Base-by-base conservation (phyloP, 2,888 invertebrate genomes). In the Pediacus dermestoides region DNA sequence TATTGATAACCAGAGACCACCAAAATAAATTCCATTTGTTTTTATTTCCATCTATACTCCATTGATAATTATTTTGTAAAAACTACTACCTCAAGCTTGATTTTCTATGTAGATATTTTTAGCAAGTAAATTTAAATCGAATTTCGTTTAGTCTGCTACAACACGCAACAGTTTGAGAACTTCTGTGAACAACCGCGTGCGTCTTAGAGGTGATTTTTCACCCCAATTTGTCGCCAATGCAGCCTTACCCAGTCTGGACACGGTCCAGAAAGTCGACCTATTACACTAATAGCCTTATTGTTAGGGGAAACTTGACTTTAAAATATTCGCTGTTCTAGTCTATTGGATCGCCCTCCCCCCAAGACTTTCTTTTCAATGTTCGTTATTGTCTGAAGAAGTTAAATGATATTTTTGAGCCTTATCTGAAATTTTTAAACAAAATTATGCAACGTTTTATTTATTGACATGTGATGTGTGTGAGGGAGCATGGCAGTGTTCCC, bases 241-340 rank as follows among this genome's bases (percentile, higher is more conserved):
- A 53, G 63, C 61, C 56, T 67, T 67, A 60, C 59, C 64, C 59
- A 65, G 63, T 65, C 64, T 67, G 68, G 68, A 67, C 68, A 65
- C 64, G 69, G 69, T 67, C 67, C 66, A 64, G 54, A 12, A 28
- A 57, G 61, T 58, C 58, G 60, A 63, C 62, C 68, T 66, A 68
- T 69, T 68, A 69, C 63, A 61, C 68, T 69, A 69, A 69, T 69
- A 67, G 69, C 57, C 65, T 59, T 64, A 66, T 66, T 66, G 67
- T 66, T 61, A 58, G 64, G 62, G 61, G 28, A 28, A 28, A 18
- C 55, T 48, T 55, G 61, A 65, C 56, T 67, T 66, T 67, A 66
- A 67, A 67, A 64, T 61, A 60, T 58, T 52, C 55, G 54, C 51
- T 45, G 46, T 22, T 46, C 51, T 52, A 46, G 51, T 53, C 52